phyloP scores from a whole-genome alignment of 2,888 invertebrate species.

The Diogma glabrata region DNA sequence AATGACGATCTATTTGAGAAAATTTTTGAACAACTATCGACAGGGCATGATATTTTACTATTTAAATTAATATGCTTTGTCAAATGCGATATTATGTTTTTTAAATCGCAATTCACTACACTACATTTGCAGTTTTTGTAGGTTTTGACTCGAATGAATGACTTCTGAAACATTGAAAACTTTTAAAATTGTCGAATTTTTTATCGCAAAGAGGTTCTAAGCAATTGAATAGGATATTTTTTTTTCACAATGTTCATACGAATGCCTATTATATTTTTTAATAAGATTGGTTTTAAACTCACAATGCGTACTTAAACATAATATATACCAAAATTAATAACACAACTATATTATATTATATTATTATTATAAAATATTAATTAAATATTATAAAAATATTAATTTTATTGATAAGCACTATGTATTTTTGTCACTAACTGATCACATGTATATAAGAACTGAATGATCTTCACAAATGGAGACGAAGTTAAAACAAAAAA shows the following conservation, averaged over 20 bases:
- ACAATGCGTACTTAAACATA: no score
- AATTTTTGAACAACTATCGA: background rate
- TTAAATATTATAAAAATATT: no score
- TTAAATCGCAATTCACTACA: background rate
- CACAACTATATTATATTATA: no score
- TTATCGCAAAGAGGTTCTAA: background rate
- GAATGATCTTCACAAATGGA: no score
- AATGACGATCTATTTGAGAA: conserved; percentile 7
- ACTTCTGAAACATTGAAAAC: background rate
- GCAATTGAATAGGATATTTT: no score
- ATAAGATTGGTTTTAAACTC: background rate
- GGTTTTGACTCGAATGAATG: background rate
- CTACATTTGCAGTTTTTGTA: background rate
- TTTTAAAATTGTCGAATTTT: background rate
- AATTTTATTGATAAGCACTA: no score
- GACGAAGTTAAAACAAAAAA: no score
- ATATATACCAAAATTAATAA: no score
- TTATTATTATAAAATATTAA: no score
- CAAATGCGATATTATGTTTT: conserved; percentile 4
- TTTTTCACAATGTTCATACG: background rate
- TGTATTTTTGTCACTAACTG: no score
- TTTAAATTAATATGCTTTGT: background rate
- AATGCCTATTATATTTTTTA: background rate
- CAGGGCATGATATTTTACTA: background rate
- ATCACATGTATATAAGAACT: no score